Conservation (phyloP, 2,888 invertebrate species). For the Andrena haemorrhoa region DNA sequence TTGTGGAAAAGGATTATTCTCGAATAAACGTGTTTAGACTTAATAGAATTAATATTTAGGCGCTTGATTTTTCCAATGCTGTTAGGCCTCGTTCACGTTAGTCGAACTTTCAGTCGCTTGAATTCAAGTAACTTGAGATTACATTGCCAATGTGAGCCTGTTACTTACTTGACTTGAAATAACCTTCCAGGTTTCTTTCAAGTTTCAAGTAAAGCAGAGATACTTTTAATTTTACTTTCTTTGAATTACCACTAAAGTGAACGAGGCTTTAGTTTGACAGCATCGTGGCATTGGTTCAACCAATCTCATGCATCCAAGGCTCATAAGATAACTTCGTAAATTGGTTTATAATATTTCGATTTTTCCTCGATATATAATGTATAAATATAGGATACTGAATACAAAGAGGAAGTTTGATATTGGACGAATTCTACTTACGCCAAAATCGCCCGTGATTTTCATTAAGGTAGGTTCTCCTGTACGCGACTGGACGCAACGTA, state of each 20-base stretch:
- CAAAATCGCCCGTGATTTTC: no score
- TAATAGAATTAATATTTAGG: not conserved
- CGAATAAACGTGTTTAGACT: not conserved
- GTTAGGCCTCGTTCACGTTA: not conserved
- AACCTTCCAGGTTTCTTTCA: no score
- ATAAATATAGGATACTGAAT: not conserved
- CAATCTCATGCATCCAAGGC: not conserved
- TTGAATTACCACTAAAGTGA: no score
- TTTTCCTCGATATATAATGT: not conserved
- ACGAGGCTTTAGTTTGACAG: no score
- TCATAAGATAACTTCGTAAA: not conserved
- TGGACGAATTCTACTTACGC: no score
- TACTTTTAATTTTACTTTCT: no score
- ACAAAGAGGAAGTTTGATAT: not conserved
- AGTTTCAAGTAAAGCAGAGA: no score
- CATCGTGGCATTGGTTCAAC: not conserved
- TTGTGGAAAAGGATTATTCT: not conserved
- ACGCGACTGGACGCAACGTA: no score
- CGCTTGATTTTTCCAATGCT: not conserved
- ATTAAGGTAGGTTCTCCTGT: no score
- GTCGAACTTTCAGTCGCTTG: not conserved
- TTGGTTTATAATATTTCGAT: not conserved
- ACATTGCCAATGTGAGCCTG: no score
- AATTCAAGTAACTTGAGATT: not conserved
- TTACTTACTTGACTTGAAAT: no score